Conservation (phyloP, 35 echinoderm and acorn worm species). For the Stichopus chloronotus region DNA sequence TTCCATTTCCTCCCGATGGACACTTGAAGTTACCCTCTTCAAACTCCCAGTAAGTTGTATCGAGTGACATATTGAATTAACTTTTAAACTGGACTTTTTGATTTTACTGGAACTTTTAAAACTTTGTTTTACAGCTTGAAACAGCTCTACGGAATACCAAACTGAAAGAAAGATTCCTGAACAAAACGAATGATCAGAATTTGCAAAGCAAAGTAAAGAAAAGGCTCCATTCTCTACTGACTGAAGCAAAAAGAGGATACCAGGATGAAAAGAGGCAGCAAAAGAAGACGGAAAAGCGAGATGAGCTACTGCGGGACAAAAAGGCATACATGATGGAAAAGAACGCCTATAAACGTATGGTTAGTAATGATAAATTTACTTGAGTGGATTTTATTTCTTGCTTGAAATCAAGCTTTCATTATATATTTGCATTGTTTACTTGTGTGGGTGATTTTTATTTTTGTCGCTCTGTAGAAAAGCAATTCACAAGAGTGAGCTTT, state of each 20-base stretch:
- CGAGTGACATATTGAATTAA: no score
- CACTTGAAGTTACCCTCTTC: no score
- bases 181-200: not conserved
- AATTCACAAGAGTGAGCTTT: no score
- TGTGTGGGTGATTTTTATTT: no score
- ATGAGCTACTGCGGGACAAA: conserved; percentile 16
- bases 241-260: not conserved
- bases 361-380: not conserved
- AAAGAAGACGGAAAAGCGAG: not conserved
- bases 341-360: not conserved
- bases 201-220: not conserved
- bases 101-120: no score
- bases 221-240: not conserved
- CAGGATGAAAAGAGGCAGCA: not conserved
- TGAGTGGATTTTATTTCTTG: no score
- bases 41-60: no score
- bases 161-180: not conserved
- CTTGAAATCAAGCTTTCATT: no score
- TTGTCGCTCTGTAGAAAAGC: no score
- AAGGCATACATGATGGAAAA: conserved; percentile 13
- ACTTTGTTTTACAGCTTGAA: not conserved
- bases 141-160: not conserved
- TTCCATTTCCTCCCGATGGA: no score
- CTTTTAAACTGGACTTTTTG: no score
- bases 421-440: no score